Base-by-base conservation (phyloP, 2,797 vertebrate species). In the Momotus momota region DNA sequence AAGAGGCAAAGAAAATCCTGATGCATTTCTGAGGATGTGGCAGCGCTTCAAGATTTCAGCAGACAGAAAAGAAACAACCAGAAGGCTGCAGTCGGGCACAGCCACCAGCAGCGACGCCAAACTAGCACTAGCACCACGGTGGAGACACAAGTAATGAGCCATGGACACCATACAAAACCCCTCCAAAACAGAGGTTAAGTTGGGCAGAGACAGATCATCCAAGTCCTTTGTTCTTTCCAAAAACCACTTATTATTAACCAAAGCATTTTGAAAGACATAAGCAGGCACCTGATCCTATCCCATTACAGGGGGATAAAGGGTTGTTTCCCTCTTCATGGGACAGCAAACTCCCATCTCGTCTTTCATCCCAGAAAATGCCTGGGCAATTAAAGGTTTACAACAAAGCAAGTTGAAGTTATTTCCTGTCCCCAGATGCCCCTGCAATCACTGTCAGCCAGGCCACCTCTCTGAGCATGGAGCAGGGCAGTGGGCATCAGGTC, bases 91-190 rank as follows among this genome's bases (percentile, higher is more conserved):
- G 12, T 12, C 9, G 25, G 35, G 62, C 70, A 79, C 54, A 62
- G 55, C 10, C 79, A 81, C 12, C 54, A 55, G 45, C 29, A 40
- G 48, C n/a, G 74, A 14, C 1, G 16, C 46, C 33, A 19, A 75
- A 57, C 16, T 54, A 62, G 41, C 35, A 35, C 35, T 35, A 35
- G 35, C 3, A 45, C 40, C 20, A 19, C 1, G 1, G 77, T 2
- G 7, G 19, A 73, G 19, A 46, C 1, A 1, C 1, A 9, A 79
- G 45, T 0, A 5, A 40, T 64, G 38, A 80, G 73, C 43, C 2
- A 1, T 31, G 46, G 40, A 6, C 51, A 62, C 10, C 27, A 52
- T 0, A 8, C 0, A 2, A 57, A 62, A 27, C 5, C 1, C 0
- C 46, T 80, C 60, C 52, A 35, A 61, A 75, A 65, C 0, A 0